A percentile compares a stretch with the other conserved stretches of the same genome.
phyloP scores from a whole-genome alignment of 2,888 invertebrate genomes.

The Oligia fasciuncula region DNA sequence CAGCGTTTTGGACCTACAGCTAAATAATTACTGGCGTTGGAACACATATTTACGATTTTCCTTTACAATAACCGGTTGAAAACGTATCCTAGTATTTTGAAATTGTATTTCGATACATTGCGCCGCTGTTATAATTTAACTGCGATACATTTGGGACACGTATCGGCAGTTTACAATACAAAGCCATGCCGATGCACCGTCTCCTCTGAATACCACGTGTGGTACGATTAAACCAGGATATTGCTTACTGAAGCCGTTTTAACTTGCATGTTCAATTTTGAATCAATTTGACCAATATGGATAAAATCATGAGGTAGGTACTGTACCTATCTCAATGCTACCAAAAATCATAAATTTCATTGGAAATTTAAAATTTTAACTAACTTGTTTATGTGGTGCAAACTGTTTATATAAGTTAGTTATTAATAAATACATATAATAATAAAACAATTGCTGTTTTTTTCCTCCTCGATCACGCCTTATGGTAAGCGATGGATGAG shows the following conservation, averaged over 20 bases:
- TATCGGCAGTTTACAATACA: constrained; percentile 50
- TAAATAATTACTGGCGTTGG: too few species aligned
- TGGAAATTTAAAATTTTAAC: background rate
- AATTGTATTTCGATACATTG: constrained; percentile 10
- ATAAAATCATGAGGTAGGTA: background rate
- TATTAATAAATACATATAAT: too few species aligned
- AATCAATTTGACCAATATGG: background rate
- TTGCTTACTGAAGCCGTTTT: constrained; percentile 4
- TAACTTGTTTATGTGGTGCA: too few species aligned
- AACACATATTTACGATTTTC: background rate
- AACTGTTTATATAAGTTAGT: too few species aligned
- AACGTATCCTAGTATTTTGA: constrained; percentile 2
- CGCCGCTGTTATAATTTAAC: constrained; percentile 8
- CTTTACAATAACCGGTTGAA: background rate
- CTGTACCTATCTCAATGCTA: background rate
- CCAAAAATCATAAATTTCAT: background rate
- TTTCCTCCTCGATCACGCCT: too few species aligned
- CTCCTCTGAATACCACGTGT: constrained; percentile 30
- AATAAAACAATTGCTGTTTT: too few species aligned
- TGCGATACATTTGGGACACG: constrained; percentile 49
- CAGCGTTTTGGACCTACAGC: background rate
- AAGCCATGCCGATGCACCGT: constrained; percentile 25
- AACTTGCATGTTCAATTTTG: background rate
- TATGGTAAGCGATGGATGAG: too few species aligned
- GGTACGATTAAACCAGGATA: constrained; percentile 24